phyloP scores from a whole-genome alignment of 2,113 vertebrate genomes.

The Lipotes vexillifer region DNA sequence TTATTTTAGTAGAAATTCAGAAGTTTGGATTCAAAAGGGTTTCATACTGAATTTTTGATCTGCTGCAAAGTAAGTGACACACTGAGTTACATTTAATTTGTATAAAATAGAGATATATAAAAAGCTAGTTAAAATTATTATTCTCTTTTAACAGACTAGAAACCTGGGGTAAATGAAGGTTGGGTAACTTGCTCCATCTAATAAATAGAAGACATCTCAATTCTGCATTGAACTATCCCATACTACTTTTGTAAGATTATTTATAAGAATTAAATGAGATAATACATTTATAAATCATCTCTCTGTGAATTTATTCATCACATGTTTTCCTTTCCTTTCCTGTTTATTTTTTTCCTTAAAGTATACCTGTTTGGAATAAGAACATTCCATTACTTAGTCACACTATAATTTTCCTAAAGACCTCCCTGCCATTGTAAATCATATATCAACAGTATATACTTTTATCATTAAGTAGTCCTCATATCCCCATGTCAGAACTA shows the following conservation, averaged over 20 bases:
- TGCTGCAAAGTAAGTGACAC: neutral
- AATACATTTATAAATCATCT: neutral
- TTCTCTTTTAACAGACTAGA: neutral
- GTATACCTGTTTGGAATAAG: neutral
- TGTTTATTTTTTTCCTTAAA: neutral
- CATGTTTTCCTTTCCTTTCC: neutral
- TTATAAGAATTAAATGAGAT: neutral
- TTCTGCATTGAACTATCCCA: neutral
- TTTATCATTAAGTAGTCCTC: neutral
- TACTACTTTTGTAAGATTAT: neutral
- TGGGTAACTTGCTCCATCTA: neutral
- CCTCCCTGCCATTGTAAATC: neutral
- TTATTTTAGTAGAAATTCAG: neutral
- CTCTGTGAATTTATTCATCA: neutral
- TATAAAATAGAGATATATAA: neutral
- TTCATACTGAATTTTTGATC: neutral
- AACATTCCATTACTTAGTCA: neutral
- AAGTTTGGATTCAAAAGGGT: neutral
- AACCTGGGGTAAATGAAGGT: neutral
- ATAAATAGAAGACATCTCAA: neutral
- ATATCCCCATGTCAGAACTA: neutral
- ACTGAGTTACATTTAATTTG: neutral
- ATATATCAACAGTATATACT: neutral
- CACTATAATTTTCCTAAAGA: neutral
- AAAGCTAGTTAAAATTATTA: neutral